Percentiles rank a stretch among this genome's conserved stretches.
Conservation (phyloP, 2,797 vertebrate genomes). For the Lateolabrax maculatus region DNA sequence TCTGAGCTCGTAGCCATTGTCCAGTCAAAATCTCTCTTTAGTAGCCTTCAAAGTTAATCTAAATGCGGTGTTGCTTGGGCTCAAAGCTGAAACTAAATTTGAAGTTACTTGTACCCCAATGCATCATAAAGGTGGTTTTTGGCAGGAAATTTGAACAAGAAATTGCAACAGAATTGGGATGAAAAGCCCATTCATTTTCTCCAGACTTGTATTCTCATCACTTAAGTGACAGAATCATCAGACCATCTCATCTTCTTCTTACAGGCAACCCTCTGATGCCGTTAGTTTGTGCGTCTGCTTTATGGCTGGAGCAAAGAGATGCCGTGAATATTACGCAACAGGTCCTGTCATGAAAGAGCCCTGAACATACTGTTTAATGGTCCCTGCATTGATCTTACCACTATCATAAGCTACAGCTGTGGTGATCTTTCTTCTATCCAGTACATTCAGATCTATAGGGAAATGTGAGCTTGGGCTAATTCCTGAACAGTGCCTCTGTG, state of each 20-base stretch:
- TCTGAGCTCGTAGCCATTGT: neutral
- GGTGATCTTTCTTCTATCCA: constrained; percentile 4
- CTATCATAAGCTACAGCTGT: constrained; percentile 16
- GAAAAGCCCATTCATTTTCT: neutral
- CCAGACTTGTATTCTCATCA: neutral
- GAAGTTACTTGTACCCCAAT: neutral
- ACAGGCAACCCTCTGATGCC: constrained; percentile 1
- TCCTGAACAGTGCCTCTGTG: constrained; percentile 42
- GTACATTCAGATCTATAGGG: constrained; percentile 16
- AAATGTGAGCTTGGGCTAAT: constrained; percentile 23
- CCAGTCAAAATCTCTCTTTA: neutral
- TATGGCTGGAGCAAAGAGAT: neutral
- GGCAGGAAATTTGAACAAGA: neutral
- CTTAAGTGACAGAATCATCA: neutral
- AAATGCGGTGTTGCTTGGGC: neutral
- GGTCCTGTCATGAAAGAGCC: constrained; percentile 1
- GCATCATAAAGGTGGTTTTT: neutral
- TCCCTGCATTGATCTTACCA: constrained; percentile 8
- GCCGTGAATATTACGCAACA: neutral
- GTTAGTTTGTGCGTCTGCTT: neutral
- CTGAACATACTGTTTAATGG: neutral
- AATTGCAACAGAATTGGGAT: neutral
- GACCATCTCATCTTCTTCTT: neutral
- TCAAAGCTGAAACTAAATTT: neutral
- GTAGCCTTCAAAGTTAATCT: neutral